These are phyloP conservation scores for Penaeus chinensis DNA, from an alignment of 1,140 invertebrate genomes.

Conservation along the genomic window DNA sequence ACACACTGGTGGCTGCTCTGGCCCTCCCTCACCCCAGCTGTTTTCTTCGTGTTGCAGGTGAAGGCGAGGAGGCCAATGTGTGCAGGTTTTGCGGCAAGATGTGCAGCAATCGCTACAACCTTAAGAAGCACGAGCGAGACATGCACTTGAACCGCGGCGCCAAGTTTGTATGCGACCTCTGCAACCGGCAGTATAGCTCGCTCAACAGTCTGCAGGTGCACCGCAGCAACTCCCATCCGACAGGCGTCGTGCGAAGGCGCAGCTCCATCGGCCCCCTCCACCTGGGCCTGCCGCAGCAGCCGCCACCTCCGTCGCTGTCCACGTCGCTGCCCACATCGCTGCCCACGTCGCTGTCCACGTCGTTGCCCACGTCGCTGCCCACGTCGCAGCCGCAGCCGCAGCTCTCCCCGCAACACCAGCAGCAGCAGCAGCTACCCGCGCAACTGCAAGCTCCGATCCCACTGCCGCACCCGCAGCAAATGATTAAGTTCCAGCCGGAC, in stretches of 20 bases:
- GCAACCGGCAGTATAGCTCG: constrained; percentile 71
- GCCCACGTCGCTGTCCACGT: not conserved
- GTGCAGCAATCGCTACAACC: constrained; percentile 88
- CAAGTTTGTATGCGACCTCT: constrained; percentile 70
- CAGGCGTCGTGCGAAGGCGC: constrained; percentile 54
- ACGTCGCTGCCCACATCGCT: no score
- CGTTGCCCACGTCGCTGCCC: no score
- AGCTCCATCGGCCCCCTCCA: constrained; percentile 24
- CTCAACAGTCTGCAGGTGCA: constrained; percentile 72
- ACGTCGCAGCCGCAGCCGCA: constrained; percentile 16
- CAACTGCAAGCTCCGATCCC: constrained; percentile 1
- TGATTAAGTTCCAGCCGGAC: constrained; percentile 36
- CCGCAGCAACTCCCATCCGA: constrained; percentile 71
- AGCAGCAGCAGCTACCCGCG: constrained; percentile 32
- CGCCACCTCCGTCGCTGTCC: constrained; percentile 15
- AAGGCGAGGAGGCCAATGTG: constrained; percentile 71
- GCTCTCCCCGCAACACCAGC: constrained; percentile 28
- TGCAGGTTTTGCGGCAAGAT: constrained; percentile 89
- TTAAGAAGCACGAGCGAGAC: constrained; percentile 89
- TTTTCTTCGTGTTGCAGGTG: constrained; percentile 63
- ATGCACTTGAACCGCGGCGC: constrained; percentile 73
- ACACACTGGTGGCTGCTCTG: no score
- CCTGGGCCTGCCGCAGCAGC: constrained; percentile 8
- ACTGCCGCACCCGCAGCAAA: constrained; percentile 24
- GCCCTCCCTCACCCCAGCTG: constrained; percentile 42